phyloP scores from a whole-genome alignment of 1,140 invertebrate species.

The Drosophila saltans region DNA sequence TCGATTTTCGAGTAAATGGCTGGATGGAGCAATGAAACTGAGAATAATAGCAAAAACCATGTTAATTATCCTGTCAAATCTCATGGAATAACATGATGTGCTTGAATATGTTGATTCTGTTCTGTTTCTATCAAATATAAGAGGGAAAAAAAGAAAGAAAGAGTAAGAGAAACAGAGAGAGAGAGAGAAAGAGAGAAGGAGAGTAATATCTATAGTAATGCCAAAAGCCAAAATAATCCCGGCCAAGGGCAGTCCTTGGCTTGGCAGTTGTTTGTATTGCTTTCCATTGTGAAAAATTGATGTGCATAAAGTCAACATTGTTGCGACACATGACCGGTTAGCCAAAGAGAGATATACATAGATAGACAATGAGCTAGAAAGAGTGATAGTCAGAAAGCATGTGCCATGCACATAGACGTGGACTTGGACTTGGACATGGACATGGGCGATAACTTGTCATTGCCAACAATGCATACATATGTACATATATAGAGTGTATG shows the following conservation, averaged over 20 bases:
- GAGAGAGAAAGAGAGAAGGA: not conserved
- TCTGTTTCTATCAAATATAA: not conserved
- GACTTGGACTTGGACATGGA: not conserved
- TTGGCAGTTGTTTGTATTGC: constrained; percentile 26
- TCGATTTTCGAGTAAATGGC: not conserved
- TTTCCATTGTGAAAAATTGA: constrained; percentile 44
- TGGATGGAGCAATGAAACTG: not conserved
- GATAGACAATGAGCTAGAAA: not conserved
- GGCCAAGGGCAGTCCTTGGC: constrained; percentile 7
- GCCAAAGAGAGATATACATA: not conserved
- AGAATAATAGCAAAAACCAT: not conserved
- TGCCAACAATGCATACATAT: not conserved
- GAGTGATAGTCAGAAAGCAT: not conserved
- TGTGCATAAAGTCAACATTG: constrained; percentile 44
- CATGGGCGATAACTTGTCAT: constrained; percentile 20
- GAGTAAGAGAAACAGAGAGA: no score
- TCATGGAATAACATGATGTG: constrained; percentile 8
- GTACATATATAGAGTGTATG: constrained; percentile 7
- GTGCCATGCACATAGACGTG: not conserved
- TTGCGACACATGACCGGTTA: constrained; percentile 25
- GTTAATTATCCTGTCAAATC: constrained; percentile 59
- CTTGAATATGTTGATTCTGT: constrained; percentile 13
- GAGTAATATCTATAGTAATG: not conserved
- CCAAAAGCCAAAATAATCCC: constrained; percentile 4
- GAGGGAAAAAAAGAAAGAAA: no score